Evolutionary conservation across 1,140 invertebrate species (phyloP).

Genomic region (Cotesia vestalis): DNA sequence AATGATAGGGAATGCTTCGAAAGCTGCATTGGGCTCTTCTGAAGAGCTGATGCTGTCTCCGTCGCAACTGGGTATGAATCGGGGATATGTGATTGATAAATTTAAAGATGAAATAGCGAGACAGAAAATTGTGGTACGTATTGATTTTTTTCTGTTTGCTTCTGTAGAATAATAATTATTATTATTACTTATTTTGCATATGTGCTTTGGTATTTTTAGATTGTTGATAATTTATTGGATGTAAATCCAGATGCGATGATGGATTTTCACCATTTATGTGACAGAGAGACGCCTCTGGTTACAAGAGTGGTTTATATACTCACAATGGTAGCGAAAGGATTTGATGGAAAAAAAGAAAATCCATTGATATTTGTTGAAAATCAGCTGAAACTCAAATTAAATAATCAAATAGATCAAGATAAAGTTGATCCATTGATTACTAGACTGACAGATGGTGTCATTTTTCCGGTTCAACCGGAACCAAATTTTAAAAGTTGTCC

Average conservation of each 20-base stretch:
- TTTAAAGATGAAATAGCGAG: constrained; percentile 36
- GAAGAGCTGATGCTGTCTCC: constrained; percentile 44
- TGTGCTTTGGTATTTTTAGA: constrained; percentile 25
- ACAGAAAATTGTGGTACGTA: constrained; percentile 53
- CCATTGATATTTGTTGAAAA: constrained; percentile 46
- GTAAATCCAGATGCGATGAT: constrained; percentile 48
- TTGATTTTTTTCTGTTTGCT: neutral
- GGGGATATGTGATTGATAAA: constrained; percentile 45
- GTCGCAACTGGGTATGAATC: constrained; percentile 46
- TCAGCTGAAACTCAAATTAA: constrained; percentile 47
- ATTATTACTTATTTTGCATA: constrained; percentile 42
- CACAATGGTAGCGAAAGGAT: constrained; percentile 47
- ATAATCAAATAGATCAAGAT: constrained; percentile 48
- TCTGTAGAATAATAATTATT: neutral
- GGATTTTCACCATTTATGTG: constrained; percentile 57
- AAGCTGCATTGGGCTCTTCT: constrained; percentile 42
- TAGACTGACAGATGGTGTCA: constrained; percentile 53
- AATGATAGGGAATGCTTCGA: constrained; percentile 45
- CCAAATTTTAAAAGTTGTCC: constrained; percentile 35
- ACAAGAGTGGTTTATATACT: constrained; percentile 51
- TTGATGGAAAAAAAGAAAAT: constrained; percentile 31
- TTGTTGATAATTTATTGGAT: constrained; percentile 34
- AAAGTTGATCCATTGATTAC: constrained; percentile 52
- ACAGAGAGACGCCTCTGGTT: constrained; percentile 52
- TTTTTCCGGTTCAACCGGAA: constrained; percentile 50